These are phyloP conservation scores for Sula dactylatra DNA, from an alignment of 2,113 vertebrate species.

Conservation along the genomic window DNA sequence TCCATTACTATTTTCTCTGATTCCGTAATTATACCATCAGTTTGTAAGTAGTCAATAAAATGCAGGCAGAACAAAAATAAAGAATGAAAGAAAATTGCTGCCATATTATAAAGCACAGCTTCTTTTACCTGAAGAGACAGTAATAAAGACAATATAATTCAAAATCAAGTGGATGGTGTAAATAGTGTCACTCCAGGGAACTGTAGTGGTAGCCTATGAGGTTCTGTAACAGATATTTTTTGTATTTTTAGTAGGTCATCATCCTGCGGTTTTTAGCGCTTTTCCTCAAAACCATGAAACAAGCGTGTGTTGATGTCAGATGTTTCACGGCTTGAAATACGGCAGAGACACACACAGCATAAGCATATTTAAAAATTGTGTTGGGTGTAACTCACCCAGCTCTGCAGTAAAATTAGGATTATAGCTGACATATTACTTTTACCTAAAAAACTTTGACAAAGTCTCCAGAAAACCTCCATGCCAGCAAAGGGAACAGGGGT, in stretches of 20 bases:
- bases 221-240: neutral
- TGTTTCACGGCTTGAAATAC: neutral
- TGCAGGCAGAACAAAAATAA: neutral
- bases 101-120: neutral
- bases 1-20: neutral
- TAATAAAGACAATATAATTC: conserved; percentile 1
- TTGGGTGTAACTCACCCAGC: neutral
- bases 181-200: neutral
- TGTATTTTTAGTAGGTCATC: neutral
- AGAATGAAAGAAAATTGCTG: neutral
- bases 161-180: neutral
- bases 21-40: conserved; percentile 17
- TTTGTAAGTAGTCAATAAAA: neutral
- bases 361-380: neutral
- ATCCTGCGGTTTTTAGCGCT: neutral
- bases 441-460: neutral
- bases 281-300: neutral
- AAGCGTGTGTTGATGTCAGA: neutral
- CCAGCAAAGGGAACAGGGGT: neutral
- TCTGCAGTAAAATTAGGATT: neutral
- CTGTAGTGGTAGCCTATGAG: neutral
- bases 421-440: neutral
- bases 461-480: neutral
- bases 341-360: neutral
- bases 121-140: neutral